A percentile compares a stretch with the other conserved stretches of the same genome.
Evolutionary conservation across 2,888 invertebrate genomes (phyloP).

Genomic region (Tetragonisca angustula): DNA sequence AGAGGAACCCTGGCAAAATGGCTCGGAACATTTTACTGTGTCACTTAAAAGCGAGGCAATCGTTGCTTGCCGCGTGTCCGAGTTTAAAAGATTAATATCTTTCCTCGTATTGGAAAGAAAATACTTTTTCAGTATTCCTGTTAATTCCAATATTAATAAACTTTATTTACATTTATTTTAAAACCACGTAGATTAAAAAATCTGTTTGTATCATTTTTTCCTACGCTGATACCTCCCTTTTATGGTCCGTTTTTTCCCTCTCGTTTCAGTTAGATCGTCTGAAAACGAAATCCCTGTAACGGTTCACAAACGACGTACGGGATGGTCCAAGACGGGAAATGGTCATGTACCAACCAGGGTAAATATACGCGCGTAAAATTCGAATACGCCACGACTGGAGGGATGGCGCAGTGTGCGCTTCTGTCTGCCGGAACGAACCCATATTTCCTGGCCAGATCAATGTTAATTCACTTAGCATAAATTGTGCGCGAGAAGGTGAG

Average conservation of each 20-base stretch:
- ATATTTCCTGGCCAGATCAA: slow-evolving; percentile 64
- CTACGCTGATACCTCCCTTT: not conserved
- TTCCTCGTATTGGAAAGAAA: too few species aligned
- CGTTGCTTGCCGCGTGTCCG: too few species aligned
- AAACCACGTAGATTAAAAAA: too few species aligned
- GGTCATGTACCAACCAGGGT: not conserved
- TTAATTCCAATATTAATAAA: too few species aligned
- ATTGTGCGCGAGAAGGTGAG: slow-evolving; percentile 57
- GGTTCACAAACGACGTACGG: slow-evolving; percentile 29
- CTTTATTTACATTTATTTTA: too few species aligned
- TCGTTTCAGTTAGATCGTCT: slow-evolving; percentile 31
- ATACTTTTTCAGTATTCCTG: too few species aligned
- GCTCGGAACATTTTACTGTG: too few species aligned
- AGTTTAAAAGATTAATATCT: too few species aligned
- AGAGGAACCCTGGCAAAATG: too few species aligned
- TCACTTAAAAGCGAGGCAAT: too few species aligned
- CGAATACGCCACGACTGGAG: slow-evolving; percentile 31
- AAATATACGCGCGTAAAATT: slow-evolving; percentile 38
- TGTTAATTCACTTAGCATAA: slow-evolving; percentile 71
- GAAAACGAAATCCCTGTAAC: slow-evolving; percentile 37
- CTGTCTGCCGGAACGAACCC: slow-evolving; percentile 45
- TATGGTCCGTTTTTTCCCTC: slow-evolving; percentile 26
- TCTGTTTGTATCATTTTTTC: too few species aligned
- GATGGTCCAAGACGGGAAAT: not conserved
- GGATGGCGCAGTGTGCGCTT: slow-evolving; percentile 10